Evolutionary conservation across 2,113 vertebrate species (phyloP), one percentile per base, ranked within the genome.

Genomic region (Echinops telfairi): DNA sequence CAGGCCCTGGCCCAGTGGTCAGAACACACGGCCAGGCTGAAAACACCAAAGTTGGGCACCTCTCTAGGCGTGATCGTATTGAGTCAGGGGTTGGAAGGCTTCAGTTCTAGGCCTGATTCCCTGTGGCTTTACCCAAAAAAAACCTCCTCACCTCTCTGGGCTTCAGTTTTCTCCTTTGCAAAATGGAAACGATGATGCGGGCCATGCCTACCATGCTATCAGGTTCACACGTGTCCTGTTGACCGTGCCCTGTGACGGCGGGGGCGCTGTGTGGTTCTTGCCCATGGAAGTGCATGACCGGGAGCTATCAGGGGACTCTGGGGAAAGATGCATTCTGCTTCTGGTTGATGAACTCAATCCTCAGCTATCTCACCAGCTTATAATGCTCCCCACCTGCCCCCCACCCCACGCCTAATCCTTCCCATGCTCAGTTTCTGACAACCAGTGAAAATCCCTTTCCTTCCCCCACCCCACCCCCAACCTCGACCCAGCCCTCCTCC

Each of bases 371-470:
- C 20, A 1, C 15, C 22, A 14, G 58, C 66, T 57, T 33, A 23
- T 23, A 78, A n/a, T 38, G n/a, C 33, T 91, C n/a, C 17, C n/a
- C 57, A 40, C 29, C 7, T 9, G 5, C 27, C 27, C 83, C 70
- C 27, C 80, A 31, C 31, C 75, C 47, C 47, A 10, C 47, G 12
- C 47, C 47, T 14, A 53, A 53, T 53, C 47, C 62, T 11, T 36
- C 47, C 75, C 27, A 14, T 1, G 80, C 77, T 81, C 68, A 40
- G 64, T 84, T 84, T 79, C 83, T 88, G 91, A 88, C 88, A 80
- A 53, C 77, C 86, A 31, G 76, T 73, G 83, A 93, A 89, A 94
- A 82, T 62, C 36, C 57, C 83, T 94, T 53, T 29, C 83, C 77
- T 89, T 89, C 71, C 71, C 93, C 3, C 12, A 19, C 14, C 88